Evolutionary conservation across 2,113 vertebrate genomes (phyloP).

Genomic region (Thalassarche chlororhynchos): DNA sequence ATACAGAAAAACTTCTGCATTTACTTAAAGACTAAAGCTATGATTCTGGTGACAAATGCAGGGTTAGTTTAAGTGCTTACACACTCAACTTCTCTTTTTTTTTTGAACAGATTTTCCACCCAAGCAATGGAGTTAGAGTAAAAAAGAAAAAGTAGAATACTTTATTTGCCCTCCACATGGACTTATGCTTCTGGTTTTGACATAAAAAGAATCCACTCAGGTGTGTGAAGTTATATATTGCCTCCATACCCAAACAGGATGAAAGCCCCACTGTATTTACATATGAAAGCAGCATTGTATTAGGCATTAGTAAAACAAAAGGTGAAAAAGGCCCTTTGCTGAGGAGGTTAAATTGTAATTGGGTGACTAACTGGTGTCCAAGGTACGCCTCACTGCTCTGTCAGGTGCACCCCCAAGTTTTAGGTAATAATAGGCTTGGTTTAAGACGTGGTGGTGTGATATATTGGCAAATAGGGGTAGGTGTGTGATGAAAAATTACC

Average conservation of each 20-base stretch:
- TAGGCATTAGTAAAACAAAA: not conserved
- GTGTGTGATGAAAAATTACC: not conserved
- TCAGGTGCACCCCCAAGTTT: not conserved
- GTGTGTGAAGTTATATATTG: not conserved
- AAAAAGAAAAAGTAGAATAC: not conserved
- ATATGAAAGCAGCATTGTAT: not conserved
- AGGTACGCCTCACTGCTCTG: not conserved
- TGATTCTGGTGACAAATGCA: not conserved
- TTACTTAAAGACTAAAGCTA: not conserved
- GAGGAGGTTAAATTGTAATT: not conserved
- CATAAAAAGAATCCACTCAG: not conserved
- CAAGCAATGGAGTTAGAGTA: not conserved
- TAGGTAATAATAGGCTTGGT: not conserved
- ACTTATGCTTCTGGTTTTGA: not conserved
- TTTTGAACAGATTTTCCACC: not conserved
- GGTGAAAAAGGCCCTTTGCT: not conserved
- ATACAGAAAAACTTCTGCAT: not conserved
- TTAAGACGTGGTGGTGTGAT: not conserved
- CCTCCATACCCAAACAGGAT: not conserved
- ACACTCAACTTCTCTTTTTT: not conserved
- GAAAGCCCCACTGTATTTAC: not conserved
- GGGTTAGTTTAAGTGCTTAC: not conserved
- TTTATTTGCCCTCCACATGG: not conserved
- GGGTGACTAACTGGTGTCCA: not conserved
- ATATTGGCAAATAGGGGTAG: not conserved